These are phyloP conservation scores for Solea senegalensis DNA, from an alignment of 2,113 vertebrate species.

Conservation along the genomic window DNA sequence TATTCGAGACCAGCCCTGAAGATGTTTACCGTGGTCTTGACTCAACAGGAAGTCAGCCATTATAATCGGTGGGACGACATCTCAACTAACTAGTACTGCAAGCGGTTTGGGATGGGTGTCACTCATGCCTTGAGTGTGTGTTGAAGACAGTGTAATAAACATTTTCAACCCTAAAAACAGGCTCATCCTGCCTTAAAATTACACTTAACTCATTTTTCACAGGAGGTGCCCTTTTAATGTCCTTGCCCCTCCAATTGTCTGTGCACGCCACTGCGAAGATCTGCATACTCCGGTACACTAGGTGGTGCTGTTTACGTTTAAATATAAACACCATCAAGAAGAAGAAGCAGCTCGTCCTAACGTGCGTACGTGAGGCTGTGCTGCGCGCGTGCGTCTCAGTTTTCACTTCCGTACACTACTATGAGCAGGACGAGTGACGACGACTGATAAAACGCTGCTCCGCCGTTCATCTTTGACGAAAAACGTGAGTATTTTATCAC, in stretches of 20 bases:
- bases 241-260: no score
- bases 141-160: not conserved
- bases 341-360: not conserved
- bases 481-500: not conserved
- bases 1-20: no score
- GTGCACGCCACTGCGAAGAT: no score
- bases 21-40: no score
- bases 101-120: no score
- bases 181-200: not conserved
- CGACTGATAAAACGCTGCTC: not conserved
- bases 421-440: constrained; percentile 6
- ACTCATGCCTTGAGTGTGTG: no score
- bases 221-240: no score
- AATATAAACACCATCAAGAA: not conserved
- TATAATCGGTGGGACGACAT: no score
- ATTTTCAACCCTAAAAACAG: not conserved
- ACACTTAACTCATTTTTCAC: no score
- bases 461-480: not conserved
- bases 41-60: no score
- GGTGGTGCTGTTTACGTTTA: not conserved
- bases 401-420: constrained; percentile 27
- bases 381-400: not conserved
- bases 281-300: not conserved
- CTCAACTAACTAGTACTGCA: no score
- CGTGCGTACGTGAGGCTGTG: not conserved